A percentile compares a stretch with the other conserved stretches of the same genome.
These are phyloP conservation scores for Nemotelus nigrinus DNA, from an alignment of 2,888 invertebrate species.

Conservation along the genomic window DNA sequence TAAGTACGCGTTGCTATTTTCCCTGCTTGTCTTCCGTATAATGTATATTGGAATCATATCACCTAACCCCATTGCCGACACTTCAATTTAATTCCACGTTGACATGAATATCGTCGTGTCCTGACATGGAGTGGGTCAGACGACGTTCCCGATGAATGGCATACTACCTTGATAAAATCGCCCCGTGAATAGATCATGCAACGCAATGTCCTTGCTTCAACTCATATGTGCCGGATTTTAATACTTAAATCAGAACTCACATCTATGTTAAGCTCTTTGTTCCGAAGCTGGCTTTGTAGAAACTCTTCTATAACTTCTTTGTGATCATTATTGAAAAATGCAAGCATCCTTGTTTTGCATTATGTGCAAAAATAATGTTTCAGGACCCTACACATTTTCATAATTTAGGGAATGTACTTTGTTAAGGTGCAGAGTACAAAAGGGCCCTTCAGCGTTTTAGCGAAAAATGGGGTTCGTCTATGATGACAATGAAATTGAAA, in stretches of 20 bases:
- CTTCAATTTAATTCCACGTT: constrained; percentile 31
- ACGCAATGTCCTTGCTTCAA: constrained; percentile 5
- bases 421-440: constrained; percentile 20
- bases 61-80: constrained; percentile 7
- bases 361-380: constrained; percentile 5
- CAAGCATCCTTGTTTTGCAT: constrained; percentile 5
- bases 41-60: constrained; percentile 29
- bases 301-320: not conserved
- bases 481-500: constrained; percentile 43
- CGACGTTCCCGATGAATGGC: not conserved
- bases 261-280: constrained; percentile 39
- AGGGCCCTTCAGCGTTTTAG: not conserved
- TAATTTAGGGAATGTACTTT: constrained; percentile 1
- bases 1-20: constrained; percentile 40
- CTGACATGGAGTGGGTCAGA: not conserved
- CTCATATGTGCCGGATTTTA: constrained; percentile 36
- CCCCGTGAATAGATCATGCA: not conserved
- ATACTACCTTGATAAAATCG: constrained; percentile 34
- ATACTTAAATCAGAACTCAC: constrained; percentile 47
- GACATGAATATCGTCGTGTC: not conserved
- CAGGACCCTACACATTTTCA: not conserved
- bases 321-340: not conserved
- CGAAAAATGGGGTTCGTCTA: constrained; percentile 4
- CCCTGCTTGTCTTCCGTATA: not conserved
- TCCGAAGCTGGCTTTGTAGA: constrained; percentile 17